Conservation (phyloP, 2,888 invertebrate genomes). For the Calameuta idolon region DNA sequence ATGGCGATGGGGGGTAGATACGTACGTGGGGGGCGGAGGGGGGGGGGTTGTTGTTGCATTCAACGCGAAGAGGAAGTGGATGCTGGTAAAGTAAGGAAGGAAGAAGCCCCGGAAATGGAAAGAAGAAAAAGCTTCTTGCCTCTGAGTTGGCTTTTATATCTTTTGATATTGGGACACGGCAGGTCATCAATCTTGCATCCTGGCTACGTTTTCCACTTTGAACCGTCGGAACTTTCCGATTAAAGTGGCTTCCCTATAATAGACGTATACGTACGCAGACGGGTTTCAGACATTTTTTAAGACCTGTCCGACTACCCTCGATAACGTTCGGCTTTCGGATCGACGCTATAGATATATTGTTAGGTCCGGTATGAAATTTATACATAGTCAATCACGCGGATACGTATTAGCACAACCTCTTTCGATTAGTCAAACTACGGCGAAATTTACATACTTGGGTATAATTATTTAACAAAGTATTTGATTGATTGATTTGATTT, state of each 20-base stretch:
- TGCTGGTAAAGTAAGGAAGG: background rate
- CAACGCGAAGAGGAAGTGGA: background rate
- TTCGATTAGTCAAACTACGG: background rate
- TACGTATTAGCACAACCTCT: background rate
- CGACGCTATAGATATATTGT: background rate
- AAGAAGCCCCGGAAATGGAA: background rate
- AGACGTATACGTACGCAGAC: background rate
- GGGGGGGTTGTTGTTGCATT: background rate
- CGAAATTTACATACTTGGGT: background rate
- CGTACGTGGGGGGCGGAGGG: background rate
- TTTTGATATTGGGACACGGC: background rate
- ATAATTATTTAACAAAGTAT: background rate
- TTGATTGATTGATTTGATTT: too few species aligned
- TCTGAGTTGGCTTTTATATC: background rate
- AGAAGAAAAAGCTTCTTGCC: background rate
- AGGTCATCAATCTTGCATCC: background rate
- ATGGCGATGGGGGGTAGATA: background rate
- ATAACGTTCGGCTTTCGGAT: background rate
- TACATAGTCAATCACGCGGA: background rate
- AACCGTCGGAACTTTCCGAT: background rate
- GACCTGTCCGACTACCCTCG: background rate
- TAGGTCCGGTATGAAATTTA: background rate
- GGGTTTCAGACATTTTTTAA: background rate
- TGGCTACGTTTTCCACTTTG: background rate
- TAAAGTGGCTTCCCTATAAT: background rate